Conservation (phyloP, 2,797 vertebrate genomes). For the Gymnocypris eckloni region DNA sequence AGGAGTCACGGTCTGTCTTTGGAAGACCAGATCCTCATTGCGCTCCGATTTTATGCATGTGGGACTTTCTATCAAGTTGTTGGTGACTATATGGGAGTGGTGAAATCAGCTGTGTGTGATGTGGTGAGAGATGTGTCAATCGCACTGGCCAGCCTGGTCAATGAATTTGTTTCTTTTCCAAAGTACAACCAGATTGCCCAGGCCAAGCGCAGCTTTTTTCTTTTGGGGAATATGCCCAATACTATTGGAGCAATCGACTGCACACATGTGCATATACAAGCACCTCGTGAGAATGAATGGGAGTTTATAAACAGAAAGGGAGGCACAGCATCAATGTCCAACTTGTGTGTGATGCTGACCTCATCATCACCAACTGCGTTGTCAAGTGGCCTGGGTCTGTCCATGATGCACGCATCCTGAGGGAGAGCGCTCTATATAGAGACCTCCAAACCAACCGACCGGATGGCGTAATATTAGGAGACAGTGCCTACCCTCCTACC, state of each 20-base stretch:
- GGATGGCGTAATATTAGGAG: conserved; percentile 19
- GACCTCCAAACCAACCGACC: conserved; percentile 19
- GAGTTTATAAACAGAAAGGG: too few species aligned
- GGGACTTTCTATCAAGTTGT: conserved; percentile 53
- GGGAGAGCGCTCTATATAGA: conserved; percentile 20
- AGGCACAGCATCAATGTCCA: too few species aligned
- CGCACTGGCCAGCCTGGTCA: conserved; percentile 46
- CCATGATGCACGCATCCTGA: conserved; percentile 24
- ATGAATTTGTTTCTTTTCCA: conserved; percentile 56
- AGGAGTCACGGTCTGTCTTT: too few species aligned
- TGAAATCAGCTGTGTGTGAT: conserved; percentile 20
- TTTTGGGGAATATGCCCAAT: too few species aligned
- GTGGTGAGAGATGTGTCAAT: conserved; percentile 55
- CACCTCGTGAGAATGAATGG: too few species aligned
- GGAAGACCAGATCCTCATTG: too few species aligned
- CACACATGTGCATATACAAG: too few species aligned
- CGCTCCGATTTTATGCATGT: background rate
- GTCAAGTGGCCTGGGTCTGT: background rate
- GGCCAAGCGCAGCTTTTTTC: conserved; percentile 25
- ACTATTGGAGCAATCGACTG: background rate
- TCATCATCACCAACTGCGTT: too few species aligned
- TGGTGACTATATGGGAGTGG: conserved; percentile 52
- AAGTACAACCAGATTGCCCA: conserved; percentile 54
- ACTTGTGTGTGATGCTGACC: too few species aligned
- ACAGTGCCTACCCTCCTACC: background rate